Evolutionary conservation across 2,797 vertebrate genomes (phyloP), one percentile per base, ranked within the genome.

Genomic region (Alfaro cultratus): DNA sequence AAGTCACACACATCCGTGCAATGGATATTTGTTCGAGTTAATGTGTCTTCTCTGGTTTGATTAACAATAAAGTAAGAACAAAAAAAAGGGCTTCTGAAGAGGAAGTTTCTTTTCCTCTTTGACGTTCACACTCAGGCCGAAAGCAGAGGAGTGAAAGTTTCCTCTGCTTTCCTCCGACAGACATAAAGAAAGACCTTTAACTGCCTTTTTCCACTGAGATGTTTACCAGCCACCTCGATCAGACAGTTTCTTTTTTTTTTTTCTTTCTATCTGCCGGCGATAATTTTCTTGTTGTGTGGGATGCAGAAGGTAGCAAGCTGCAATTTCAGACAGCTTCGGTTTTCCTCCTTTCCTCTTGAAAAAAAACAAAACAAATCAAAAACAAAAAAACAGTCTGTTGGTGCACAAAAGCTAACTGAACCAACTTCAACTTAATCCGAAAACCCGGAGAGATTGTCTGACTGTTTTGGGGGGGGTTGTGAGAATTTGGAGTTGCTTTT

Each of bases 121-220:
- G 72, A 85, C 21, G 1, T 91, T 77, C 85, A 76, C 29, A 26
- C 75, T 67, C 64, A 68, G 49, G 47, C 75, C 57, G 62, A 79
- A 83, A 74, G 72, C 82, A 80, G 82, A 89, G 73, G 76, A 90
- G 86, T 74, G 81, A 87, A 89, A 75, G 82, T 85, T 85, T 64
- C 82, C 51, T 80, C 55, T 74, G 43, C 29, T 81, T 89, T 83
- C 83, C 79, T 51, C 74, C 57, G 90, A 90, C 89, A 84, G 88
- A 81, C 34, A 77, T 23, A 12, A 79, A 86, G 78, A 82, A 89
- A 93, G 89, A 43, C 79, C 82, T 90, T 88, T 89, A 91, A 93
- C 90, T 84, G 85, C 85, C 80, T 91, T 81, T 94, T 94, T 95
- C 94, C 94, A 93, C 83, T 89, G 85, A 91, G 80, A 86, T 91